Base-by-base conservation (phyloP, 2,797 vertebrate genomes). In the Protosalanx chinensis region DNA sequence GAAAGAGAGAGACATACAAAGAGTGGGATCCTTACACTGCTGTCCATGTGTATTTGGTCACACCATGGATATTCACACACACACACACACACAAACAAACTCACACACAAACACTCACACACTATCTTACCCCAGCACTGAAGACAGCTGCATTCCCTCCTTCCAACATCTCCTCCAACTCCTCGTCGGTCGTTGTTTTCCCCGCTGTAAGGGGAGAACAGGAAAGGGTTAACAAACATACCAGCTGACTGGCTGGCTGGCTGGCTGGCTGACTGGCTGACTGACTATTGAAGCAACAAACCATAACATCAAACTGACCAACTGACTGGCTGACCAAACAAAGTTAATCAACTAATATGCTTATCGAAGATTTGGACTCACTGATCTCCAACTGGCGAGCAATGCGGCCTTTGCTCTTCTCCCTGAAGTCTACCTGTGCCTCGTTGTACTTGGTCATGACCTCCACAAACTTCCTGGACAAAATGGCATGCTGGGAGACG, bases 371-470 rank as follows among this genome's bases (percentile, higher is more conserved):
- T 27, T 4, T 16, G 0, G 68, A 93, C 96, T 89, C 79, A 97
- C 96, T 97, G 91, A 97, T 97, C 84, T 97, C 96, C 70, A 97
- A 92, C 82, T 97, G 95, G 37, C 96, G 86, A 80, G 96, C 94
- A 53, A 97, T 97, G 12, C 95, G 86, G 79, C 96, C 95, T 91
- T 97, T 97, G 92, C 95, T 96, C 78, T 95, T 95, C 72, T 97
- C 96, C 83, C 94, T 91, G 86, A 97, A 97, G 83, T 97, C 96
- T 72, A 96, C 85, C 78, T 97, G 96, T 59, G 95, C 95, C 68
- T 96, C 94, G 1, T 97, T 98, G 89, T 98, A 98, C 81, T 93
- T 95, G 2, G 96, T 97, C 96, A 98, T 98, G 84, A 96, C 96
- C 76, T 98, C 96, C 78, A 98, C 96, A 86, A 97, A 98, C 85